Base-by-base conservation (phyloP, 1,140 invertebrate species). In the Sinonovacula constricta region DNA sequence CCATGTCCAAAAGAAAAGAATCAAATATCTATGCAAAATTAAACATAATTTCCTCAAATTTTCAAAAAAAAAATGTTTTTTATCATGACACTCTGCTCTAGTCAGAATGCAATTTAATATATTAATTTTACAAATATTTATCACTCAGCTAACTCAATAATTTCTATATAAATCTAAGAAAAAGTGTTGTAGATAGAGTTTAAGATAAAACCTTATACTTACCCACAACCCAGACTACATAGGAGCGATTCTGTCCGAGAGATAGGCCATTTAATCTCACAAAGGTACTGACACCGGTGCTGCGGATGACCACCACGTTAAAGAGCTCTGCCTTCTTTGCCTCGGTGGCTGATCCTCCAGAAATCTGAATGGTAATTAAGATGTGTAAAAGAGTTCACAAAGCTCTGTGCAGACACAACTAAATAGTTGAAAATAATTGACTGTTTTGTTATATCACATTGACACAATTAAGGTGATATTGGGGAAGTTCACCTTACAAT, bases 171-270 rank as follows among this genome's bases (percentile, higher is more conserved):
- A n/a, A n/a, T n/a, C n/a, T n/a, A n/a, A n/a, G n/a, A n/a, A n/a
- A n/a, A n/a, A n/a, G n/a, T n/a, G n/a, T n/a, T n/a, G n/a, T n/a
- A n/a, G n/a, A n/a, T n/a, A n/a, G n/a, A n/a, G n/a, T n/a, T n/a
- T n/a, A n/a, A n/a, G n/a, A n/a, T n/a, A n/a, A n/a, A n/a, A n/a
- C n/a, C n/a, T n/a, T n/a, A 65, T 7, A 68, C 80, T 66, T 71
- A 87, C 86, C 85, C 31, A 87, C 80, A 31, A 87, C 80, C 63
- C 60, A 83, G 2, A 60, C 72, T 78, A 77, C 85, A 62, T 85
- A 84, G 12, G 74, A 72, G 26, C 68, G 31, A 36, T 83, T 76
- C 26, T 84, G 77, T 1, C 30, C 45, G 26, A 86, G 74, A 15
- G 34, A 68, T 18, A 85, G 68, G 49, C 67, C 30, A 33, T 78